These are phyloP conservation scores for Anoplophora glabripennis DNA, from an alignment of 1,140 invertebrate genomes.

Conservation along the genomic window DNA sequence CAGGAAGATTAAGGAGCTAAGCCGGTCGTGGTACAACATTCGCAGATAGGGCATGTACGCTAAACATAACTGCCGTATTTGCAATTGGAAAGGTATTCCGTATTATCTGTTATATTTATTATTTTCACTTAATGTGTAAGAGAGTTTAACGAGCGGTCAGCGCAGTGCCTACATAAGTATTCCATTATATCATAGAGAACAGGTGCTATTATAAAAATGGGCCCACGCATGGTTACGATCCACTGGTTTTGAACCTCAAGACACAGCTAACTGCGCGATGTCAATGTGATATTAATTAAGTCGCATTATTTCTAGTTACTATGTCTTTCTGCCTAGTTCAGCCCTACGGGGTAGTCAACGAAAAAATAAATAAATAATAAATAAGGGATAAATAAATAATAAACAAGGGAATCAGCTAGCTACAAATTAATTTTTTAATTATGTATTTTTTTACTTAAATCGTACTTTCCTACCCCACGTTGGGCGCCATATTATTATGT, in stretches of 20 bases:
- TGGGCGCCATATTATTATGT: too few species aligned
- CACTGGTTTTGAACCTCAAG: constrained; percentile 20
- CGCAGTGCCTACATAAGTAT: constrained; percentile 35
- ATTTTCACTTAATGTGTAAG: constrained; percentile 38
- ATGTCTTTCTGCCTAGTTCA: too few species aligned
- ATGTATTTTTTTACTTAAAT: too few species aligned
- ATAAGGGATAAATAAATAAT: too few species aligned
- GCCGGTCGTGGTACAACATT: neutral
- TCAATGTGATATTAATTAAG: constrained; percentile 36
- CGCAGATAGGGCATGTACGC: neutral
- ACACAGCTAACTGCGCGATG: constrained; percentile 24
- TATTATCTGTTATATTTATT: constrained; percentile 35
- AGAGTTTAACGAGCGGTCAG: constrained; percentile 34
- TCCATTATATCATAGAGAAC: constrained; percentile 40
- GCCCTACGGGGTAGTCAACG: too few species aligned
- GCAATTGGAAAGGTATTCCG: constrained; percentile 33
- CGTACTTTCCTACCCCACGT: too few species aligned
- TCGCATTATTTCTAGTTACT: too few species aligned
- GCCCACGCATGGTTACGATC: constrained; percentile 37
- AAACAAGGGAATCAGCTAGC: too few species aligned
- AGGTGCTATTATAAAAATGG: constrained; percentile 41
- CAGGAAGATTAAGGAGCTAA: neutral
- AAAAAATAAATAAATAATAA: too few species aligned
- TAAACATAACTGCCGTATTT: constrained; percentile 11
- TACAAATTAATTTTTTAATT: too few species aligned